Evolutionary conservation across 1,140 invertebrate species (phyloP).

Genomic region (Phymorhynchus buccinoides): DNA sequence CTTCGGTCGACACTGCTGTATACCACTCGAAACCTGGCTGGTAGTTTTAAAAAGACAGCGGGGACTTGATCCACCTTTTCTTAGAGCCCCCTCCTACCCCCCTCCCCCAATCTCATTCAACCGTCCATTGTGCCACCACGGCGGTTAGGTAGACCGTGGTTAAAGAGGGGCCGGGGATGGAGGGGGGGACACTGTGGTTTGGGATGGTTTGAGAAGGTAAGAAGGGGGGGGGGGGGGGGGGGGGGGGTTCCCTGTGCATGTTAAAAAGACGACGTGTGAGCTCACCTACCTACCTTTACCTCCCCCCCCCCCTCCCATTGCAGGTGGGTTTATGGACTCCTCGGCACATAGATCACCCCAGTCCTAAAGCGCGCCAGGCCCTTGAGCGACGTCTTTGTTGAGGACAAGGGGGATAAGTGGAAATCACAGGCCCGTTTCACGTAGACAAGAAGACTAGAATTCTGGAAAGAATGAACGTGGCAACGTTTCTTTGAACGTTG

Average conservation of each 20-base stretch:
- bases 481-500: too few relatives aligned
- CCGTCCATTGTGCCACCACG: too few relatives aligned
- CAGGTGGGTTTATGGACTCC: constrained; percentile 11
- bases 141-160: too few relatives aligned
- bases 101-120: not conserved
- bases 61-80: not conserved
- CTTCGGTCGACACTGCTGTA: too few relatives aligned
- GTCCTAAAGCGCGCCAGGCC: not conserved
- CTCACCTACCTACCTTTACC: not conserved
- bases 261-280: not conserved
- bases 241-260: not conserved
- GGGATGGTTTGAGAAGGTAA: not conserved
- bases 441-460: too few relatives aligned
- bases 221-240: not conserved
- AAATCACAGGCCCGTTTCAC: too few relatives aligned
- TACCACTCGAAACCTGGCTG: too few relatives aligned
- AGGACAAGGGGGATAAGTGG: not conserved
- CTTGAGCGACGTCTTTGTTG: not conserved
- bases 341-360: not conserved
- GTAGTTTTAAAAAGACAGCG: too few relatives aligned
- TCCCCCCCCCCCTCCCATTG: not conserved
- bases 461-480: too few relatives aligned
- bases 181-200: not conserved
- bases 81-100: not conserved
- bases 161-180: not conserved